These are phyloP conservation scores for Andrena dorsata DNA, from an alignment of 2,888 invertebrate species.

Conservation along the genomic window DNA sequence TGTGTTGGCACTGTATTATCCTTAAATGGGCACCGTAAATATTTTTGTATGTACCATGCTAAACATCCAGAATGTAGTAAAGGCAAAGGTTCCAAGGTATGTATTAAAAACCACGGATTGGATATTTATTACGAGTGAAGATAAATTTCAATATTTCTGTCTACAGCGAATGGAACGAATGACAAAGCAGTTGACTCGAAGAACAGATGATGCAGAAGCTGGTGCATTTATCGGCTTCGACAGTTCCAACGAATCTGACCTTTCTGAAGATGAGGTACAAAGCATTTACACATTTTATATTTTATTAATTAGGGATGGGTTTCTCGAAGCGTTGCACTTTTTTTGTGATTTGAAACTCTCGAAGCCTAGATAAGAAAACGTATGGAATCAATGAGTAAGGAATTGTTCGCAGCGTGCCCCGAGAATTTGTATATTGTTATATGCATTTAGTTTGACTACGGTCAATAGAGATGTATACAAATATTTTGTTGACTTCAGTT, in stretches of 20 bases:
- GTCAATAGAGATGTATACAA: too few species aligned
- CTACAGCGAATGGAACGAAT: slow-evolving; percentile 90
- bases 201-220: slow-evolving; percentile 89
- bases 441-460: too few species aligned
- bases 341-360: too few species aligned
- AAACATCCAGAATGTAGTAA: slow-evolving; percentile 93
- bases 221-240: slow-evolving; percentile 95
- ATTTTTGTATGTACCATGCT: slow-evolving; percentile 99
- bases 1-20: slow-evolving; percentile 98
- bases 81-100: slow-evolving; percentile 89
- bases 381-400: too few species aligned
- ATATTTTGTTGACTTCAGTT: too few species aligned
- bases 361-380: too few species aligned
- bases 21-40: slow-evolving; percentile 97
- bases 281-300: slow-evolving; percentile 9
- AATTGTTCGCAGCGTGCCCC: too few species aligned
- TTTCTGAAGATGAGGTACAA: slow-evolving; percentile 82
- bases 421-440: too few species aligned
- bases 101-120: slow-evolving; percentile 16
- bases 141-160: slow-evolving; percentile 15
- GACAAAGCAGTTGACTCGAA: slow-evolving; percentile 85
- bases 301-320: too few species aligned
- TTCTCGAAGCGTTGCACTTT: too few species aligned
- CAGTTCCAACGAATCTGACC: slow-evolving; percentile 87
- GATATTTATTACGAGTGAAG: neutral